phyloP scores from a whole-genome alignment of 1,140 invertebrate species.

The Caenorhabditis latens region DNA sequence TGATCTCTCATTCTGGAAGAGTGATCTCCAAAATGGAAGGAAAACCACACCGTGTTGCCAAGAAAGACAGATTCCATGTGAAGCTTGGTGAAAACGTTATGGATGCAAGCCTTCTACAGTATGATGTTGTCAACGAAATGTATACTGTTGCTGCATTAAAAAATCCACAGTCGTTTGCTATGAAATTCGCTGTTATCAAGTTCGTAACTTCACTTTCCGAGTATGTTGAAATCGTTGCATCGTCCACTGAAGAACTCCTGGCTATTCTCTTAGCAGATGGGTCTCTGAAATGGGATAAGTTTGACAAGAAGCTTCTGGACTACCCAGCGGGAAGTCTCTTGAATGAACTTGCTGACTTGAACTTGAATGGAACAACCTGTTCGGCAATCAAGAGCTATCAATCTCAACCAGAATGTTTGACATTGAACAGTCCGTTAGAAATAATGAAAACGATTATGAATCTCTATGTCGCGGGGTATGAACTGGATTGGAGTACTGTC shows the following conservation, averaged over 20 bases:
- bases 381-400: slow-evolving; percentile 11
- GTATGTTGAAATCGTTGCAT: neutral
- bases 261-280: slow-evolving; percentile 11
- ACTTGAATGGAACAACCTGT: slow-evolving; percentile 1
- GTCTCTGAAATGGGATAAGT: slow-evolving; percentile 31
- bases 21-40: neutral
- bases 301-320: neutral
- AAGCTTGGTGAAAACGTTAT: neutral
- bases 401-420: neutral
- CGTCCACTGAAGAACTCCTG: slow-evolving; percentile 7
- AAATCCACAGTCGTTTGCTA: slow-evolving; percentile 31
- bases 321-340: neutral
- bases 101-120: slow-evolving; percentile 22
- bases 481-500: slow-evolving; percentile 28
- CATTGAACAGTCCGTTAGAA: neutral
- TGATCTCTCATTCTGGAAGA: slow-evolving; percentile 16
- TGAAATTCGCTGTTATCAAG: slow-evolving; percentile 42
- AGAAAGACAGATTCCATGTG: slow-evolving; percentile 22
- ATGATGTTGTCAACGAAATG: slow-evolving; percentile 21
- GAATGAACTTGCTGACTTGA: neutral
- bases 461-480: slow-evolving; percentile 37
- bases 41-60: slow-evolving; percentile 24
- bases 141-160: slow-evolving; percentile 23
- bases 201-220: slow-evolving; percentile 10
- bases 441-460: neutral